Evolutionary conservation across 2,888 invertebrate genomes (phyloP), one percentile per base, ranked within the genome.

Genomic region (Brachyopa scutellaris): DNA sequence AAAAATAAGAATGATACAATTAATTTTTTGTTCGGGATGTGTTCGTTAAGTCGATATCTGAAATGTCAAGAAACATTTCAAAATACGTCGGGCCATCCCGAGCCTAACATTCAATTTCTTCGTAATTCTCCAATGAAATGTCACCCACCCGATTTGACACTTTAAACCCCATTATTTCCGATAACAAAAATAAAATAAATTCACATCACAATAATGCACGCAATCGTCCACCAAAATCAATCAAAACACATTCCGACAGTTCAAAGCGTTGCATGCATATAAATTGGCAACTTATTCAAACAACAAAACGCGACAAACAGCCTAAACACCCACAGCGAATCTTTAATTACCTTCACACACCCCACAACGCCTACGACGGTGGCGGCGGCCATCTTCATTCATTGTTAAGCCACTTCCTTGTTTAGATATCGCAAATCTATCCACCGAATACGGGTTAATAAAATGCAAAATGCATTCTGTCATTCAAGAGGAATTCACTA

Each of bases 401-500:
- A 61, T 61, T 80, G 79, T 62, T 74, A 69, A 49, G 45, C 47
- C 1, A 73, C 59, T 74, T 82, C 80, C 80, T 82, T 76, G 80
- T 76, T 64, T 70, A 70, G 51, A 69, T 64, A 76, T 64, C 51
- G 59, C 76, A 64, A 70, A 82, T 82, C 70, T 57, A 69, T 57
- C 42, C 40, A 66, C 70, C 64, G 42, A 76, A 76, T 76, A 69
- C 53, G 79, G 73, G 67, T 73, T 79, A 73, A 38, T 73, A 49
- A 79, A 79, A 66, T 78, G 59, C 66, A 57, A 72, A 66, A 73
- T 69, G 62, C 69, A 42, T 69, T 72, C 59, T 61, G 67, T 69
- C 74, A 80, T 69, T 74, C 66, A 62, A 55, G 40, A 29, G 62
- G 73, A 79, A 74, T 79, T 79, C 49, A 36, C 36, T 62, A 47